Evolutionary conservation across 2,113 vertebrate genomes (phyloP).

Genomic region (Syrrhaptes paradoxus): DNA sequence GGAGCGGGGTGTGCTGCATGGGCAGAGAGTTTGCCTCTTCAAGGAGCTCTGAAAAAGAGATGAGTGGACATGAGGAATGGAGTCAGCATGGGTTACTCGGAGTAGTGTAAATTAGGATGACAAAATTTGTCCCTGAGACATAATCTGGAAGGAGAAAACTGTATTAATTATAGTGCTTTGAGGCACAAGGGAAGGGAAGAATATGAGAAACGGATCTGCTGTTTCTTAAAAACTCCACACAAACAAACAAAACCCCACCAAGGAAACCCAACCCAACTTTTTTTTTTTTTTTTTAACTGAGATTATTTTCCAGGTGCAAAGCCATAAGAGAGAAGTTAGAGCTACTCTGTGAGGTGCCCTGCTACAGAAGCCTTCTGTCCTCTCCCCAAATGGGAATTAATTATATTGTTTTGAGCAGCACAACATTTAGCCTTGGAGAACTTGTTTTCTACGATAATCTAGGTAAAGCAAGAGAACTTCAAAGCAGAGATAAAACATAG

Average conservation of each 20-base stretch:
- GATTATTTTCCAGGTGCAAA: not conserved
- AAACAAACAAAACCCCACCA: too few species aligned
- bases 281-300: not conserved
- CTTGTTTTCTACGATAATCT: not conserved
- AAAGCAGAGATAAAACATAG: slow-evolving; percentile 25
- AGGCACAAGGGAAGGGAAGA: not conserved
- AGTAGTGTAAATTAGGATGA: fast-evolving
- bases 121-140: not conserved
- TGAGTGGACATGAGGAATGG: not conserved
- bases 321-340: not conserved
- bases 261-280: too few species aligned
- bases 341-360: not conserved
- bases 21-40: not conserved
- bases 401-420: not conserved
- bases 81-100: not conserved
- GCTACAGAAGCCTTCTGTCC: not conserved
- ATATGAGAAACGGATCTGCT: not conserved
- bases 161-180: not conserved
- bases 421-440: not conserved
- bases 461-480: not conserved
- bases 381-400: not conserved
- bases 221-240: not conserved
- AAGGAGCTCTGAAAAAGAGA: not conserved
- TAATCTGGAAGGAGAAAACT: not conserved
- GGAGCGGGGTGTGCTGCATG: fast-evolving